Base-by-base conservation (phyloP, 2,888 invertebrate genomes). In the Rhopalosiphum nymphaeae region DNA sequence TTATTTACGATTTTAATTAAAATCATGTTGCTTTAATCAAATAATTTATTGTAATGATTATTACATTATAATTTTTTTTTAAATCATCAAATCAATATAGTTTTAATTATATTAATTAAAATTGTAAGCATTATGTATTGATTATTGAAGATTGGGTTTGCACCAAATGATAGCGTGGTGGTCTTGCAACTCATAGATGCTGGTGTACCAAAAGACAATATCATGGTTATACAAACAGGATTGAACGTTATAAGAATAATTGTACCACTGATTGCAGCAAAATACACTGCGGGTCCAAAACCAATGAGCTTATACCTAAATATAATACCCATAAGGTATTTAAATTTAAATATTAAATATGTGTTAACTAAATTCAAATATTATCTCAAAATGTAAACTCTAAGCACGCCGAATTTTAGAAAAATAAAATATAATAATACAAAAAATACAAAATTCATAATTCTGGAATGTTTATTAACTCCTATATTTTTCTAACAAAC, bases 161-260 rank as follows among this genome's bases (percentile, higher is more conserved):
- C 96, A 96, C 95, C 95, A 9, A 96, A 96, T 95, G 95, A 95
- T 25, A 95, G 96, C 61, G 96, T 96, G 78, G 97, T 97, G 1
- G 98, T 98, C 0, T 96, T 89, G 13, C 78, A 93, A 67, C 57
- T 93, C 16, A 49, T 93, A 46, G 88, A 93, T 53, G 89, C 25
- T 7, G 88, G 88, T 25, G 98, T 99, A 90, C 99, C 99, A 0
- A 98, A 99, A 95, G 99, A 99, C 96, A 98, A 98, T 95, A 96
- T 99, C 94, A 99, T 99, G 0, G 96, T 99, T 93, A 96, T 99
- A 95, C 98, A 98, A 1, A 97, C 99, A 67, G 99, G 99, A 29
- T 96, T 99, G 96, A 98, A 99, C 89, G 99, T 99, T 21, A 96
- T 99, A 89, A 99, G 99, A 96, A 98, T 99, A 94, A 95, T 99